Base-by-base conservation (phyloP, 2,888 invertebrate genomes). In the Parelbella ahira region DNA sequence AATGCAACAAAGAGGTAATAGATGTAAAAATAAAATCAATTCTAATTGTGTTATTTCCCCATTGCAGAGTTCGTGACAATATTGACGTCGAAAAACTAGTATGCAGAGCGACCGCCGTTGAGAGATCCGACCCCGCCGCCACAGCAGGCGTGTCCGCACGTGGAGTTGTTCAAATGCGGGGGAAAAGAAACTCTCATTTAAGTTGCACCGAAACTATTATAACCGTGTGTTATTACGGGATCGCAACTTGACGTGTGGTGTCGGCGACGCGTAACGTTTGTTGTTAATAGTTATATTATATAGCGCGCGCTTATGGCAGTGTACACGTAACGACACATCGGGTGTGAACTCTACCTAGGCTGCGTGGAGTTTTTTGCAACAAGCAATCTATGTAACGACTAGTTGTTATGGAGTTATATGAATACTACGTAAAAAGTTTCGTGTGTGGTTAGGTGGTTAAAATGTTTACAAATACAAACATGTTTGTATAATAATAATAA, bases 51-150 rank as follows among this genome's bases (percentile, higher is more conserved):
- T n/a, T n/a, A n/a, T n/a, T n/a, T n/a, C n/a, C n/a, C n/a, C 15
- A 12, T 91, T 90, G 7, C 90, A 94, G 94, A 94, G 84, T 94
- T 94, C 75, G 94, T 94, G 76, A 92, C 93, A 89, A 94, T 94
- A 87, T 79, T 94, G 84, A 94, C 94, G 64, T 92, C 94, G 81
- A 93, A 93, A 89, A 93, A 94, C 90, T 94, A 94, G 91, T 87
- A 86, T 79, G 86, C 83, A 75, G 78, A 71, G 70, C 65, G 67
- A 48, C 63, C 63, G 68, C 78, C 80, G 63, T 68, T 63, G 58
- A 75, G 76, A 74, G 73, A 72, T 54, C 76, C 66, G 63, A 69
- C 74, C 67, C 73, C 72, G 13, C 51, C 50, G 49, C 57, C 55
- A 56, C 62, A 64, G n/a, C n/a, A n/a, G n/a, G n/a, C n/a, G 63